Evolutionary conservation across 2,113 vertebrate genomes (phyloP), one percentile per base, ranked within the genome.

Genomic region (Oncorhynchus nerka): DNA sequence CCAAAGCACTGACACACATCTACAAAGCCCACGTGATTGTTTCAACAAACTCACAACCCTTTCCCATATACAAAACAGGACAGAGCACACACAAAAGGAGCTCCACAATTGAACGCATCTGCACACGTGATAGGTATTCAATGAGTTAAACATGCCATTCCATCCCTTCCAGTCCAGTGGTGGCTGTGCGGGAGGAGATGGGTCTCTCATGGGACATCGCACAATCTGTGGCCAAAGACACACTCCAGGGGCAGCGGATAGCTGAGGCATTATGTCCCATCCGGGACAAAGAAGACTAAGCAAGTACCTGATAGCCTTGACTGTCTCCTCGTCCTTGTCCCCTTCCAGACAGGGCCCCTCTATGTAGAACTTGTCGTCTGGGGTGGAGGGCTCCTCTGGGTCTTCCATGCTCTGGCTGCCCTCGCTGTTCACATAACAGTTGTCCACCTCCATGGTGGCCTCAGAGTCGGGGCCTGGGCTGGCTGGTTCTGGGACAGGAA

Each of bases 371-470:
- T 96, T 96, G 83, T 95, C 95, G 73, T 96, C 95, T 66, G 95
- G 94, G 24, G 94, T 94, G 81, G 95, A 95, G 1, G 93, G 92
- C 68, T 95, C 95, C 83, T 96, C 95, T 6, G 81, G 79, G 84
- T 96, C 95, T 67, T 96, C 95, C 75, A 95, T 85, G 75, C 93
- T 84, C 57, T 94, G 86, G 73, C 92, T 90, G 48, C 92, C 86
- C n/a, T 96, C 94, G 76, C 85, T 95, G 78, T 96, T 95, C 72
- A 95, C 94, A 70, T 96, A 95, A 68, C 93, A 93, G 82, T 80
- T 95, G 81, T 98, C 96, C 77, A 96, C 95, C 81, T 98, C 97
- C 96, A 97, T 97, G 2, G 95, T 95, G 48, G 94, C 92, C 83
- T 97, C 96, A 1, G 93, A 90, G 86, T 98, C 97, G 73, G 93